These are phyloP conservation scores for Calidris pygmaea DNA, from an alignment of 2,113 vertebrate genomes.

Conservation along the genomic window DNA sequence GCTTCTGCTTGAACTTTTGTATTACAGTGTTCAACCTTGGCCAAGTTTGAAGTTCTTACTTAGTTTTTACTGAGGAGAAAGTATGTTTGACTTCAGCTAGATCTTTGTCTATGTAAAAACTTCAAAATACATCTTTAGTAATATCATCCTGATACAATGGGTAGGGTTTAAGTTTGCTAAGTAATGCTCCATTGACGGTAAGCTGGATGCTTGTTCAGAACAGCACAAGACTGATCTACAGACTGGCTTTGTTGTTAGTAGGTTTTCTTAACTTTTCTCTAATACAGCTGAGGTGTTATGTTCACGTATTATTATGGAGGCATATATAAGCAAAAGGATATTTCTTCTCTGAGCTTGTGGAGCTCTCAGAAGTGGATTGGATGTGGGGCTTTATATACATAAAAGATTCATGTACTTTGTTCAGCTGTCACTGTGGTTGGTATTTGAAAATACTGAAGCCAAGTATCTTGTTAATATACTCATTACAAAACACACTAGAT, in stretches of 20 bases:
- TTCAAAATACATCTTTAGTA: not conserved
- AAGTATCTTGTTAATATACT: not conserved
- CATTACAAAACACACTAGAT: not conserved
- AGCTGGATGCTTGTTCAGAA: not conserved
- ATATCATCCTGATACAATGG: not conserved
- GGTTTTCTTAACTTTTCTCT: not conserved
- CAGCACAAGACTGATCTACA: not conserved
- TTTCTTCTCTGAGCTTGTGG: not conserved
- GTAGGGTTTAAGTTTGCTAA: not conserved
- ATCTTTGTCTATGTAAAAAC: not conserved
- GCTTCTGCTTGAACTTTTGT: conserved; percentile 26
- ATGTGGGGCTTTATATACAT: not conserved
- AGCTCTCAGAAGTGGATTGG: not conserved
- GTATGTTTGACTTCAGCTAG: not conserved
- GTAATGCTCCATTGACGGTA: not conserved
- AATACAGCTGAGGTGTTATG: not conserved
- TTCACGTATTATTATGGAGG: not conserved
- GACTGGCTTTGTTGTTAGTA: not conserved
- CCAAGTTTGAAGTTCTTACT: not conserved
- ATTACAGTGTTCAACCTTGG: not conserved
- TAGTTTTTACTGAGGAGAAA: not conserved
- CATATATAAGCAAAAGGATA: not conserved
- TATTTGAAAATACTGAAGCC: not conserved
- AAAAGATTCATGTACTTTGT: not conserved
- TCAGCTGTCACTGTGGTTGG: not conserved